Conservation (phyloP, 2,888 invertebrate genomes). For the Agrotis ipsilon region DNA sequence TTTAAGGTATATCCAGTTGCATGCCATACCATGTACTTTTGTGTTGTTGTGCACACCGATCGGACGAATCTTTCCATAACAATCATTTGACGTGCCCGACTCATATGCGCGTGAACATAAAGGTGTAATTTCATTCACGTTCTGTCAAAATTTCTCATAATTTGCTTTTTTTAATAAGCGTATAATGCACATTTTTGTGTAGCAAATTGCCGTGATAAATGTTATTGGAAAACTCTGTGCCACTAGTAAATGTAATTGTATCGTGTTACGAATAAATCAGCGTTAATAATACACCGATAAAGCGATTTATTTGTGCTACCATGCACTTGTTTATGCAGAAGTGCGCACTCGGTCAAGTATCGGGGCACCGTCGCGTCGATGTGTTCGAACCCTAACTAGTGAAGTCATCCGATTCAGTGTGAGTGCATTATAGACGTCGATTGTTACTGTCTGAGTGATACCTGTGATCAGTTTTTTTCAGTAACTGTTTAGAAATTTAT, state of each 20-base stretch:
- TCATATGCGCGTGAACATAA: conserved; percentile 33
- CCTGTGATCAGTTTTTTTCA: conserved; percentile 24
- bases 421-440: conserved; percentile 39
- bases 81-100: conserved; percentile 44
- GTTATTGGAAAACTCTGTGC: neutral
- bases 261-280: neutral
- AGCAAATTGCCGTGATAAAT: conserved; percentile 1
- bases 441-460: conserved; percentile 22
- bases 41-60: conserved; percentile 44
- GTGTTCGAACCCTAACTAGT: conserved; percentile 41
- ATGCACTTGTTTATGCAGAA: conserved; percentile 7
- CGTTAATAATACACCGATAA: conserved; percentile 19
- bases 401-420: conserved; percentile 55
- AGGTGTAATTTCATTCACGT: conserved; percentile 37
- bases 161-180: neutral
- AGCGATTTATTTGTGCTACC: conserved; percentile 18
- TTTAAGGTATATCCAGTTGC: conserved; percentile 2
- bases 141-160: neutral
- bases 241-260: neutral
- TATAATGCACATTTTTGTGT: neutral
- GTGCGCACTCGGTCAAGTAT: conserved; percentile 10
- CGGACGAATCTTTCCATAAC: conserved; percentile 58
- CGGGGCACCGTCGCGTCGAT: conserved; percentile 22
- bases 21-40: neutral
- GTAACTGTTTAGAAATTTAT: conserved; percentile 14